phyloP scores from a whole-genome alignment of 1,140 invertebrate genomes.

The Propsilocerus akamusi region DNA sequence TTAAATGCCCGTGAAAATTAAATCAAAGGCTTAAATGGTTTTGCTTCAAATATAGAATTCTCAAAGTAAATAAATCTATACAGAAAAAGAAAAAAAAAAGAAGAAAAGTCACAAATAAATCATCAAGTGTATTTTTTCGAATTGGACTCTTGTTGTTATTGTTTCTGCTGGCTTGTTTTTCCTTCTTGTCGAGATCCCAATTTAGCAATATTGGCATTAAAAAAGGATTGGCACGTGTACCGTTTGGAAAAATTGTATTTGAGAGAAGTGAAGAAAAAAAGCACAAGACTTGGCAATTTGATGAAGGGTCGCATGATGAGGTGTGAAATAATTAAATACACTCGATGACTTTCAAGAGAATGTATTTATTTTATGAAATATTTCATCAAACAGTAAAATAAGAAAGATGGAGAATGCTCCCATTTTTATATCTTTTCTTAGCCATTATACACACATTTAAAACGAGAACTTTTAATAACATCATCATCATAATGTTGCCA shows the following conservation, averaged over 20 bases:
- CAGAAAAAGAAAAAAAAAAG: neutral
- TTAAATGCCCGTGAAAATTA: neutral
- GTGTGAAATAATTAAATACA: too few relatives aligned
- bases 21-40: slow-evolving; percentile 1
- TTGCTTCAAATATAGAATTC: neutral
- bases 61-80: neutral
- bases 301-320: neutral
- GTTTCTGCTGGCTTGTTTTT: neutral
- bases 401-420: neutral
- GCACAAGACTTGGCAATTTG: neutral
- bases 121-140: neutral
- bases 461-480: too few relatives aligned
- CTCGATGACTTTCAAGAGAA: too few relatives aligned
- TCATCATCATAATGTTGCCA: too few relatives aligned
- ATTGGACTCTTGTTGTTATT: neutral
- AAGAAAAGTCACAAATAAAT: neutral
- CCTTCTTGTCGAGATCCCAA: neutral
- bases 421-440: too few relatives aligned
- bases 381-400: neutral
- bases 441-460: too few relatives aligned
- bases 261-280: neutral
- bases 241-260: neutral
- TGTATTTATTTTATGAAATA: slow-evolving; percentile 1
- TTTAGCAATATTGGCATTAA: neutral
- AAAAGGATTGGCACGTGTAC: slow-evolving; percentile 2